Evolutionary conservation across 2,888 invertebrate genomes (phyloP), one percentile per base, ranked within the genome.

Genomic region (Hirtodrosophila cameraria): DNA sequence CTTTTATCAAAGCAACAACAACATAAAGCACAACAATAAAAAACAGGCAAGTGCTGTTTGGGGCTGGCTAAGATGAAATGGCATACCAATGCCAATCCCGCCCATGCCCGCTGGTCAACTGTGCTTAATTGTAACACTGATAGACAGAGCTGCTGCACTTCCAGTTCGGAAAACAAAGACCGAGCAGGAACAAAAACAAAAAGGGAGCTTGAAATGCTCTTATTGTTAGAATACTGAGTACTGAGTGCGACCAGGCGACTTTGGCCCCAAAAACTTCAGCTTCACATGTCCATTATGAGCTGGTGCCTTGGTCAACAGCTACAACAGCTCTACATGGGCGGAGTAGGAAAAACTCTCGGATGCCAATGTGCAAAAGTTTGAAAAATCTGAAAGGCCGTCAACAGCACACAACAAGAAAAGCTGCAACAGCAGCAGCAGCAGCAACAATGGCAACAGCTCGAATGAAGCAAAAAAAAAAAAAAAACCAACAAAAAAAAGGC

Each of bases 351-450:
- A 75, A 82, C 82, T 57, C 58, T 57, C 58, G 65, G 76, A 66
- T 73, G 80, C 70, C 83, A 70, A 57, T 76, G 83, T 61, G 70
- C 68, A 84, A 69, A 81, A 78, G 71, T 75, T 83, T 58, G 59
- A 57, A 79, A 85, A 82, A 85, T 85, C 63, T 80, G 80, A 78
- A 84, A 85, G 72, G 79, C 79, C 75, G 75, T 80, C 85, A 84
- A 35, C 59, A 52, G 55, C 82, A 81, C 57, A 64, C 65, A 69
- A 62, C 67, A 46, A 57, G 48, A 31, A 58, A 30, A 59, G 53
- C 58, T 39, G 36, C 63, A 72, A 49, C 36, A 49, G 41, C 49
- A 16, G 28, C 38, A 59, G 16, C 46, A 41, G 28, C 38, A 59
- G 16, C 46, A 41, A 36, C 30, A 33, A 38, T 18, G 20, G 35